These are phyloP conservation scores for Pristiophorus japonicus DNA, from an alignment of 2,113 vertebrate species.

Conservation along the genomic window DNA sequence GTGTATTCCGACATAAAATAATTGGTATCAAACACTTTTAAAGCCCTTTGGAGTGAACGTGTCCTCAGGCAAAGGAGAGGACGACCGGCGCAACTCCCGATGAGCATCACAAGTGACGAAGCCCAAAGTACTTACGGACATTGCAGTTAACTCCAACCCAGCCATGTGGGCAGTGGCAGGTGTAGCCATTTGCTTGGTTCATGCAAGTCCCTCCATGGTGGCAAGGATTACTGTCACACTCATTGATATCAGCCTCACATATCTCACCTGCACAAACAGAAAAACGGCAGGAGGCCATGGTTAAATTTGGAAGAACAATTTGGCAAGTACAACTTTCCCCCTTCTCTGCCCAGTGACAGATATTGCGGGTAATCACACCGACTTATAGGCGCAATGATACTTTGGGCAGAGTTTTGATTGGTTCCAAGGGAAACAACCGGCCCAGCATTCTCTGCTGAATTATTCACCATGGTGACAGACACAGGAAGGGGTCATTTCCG, in stretches of 20 bases:
- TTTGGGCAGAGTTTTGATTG: not conserved
- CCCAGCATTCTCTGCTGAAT: not conserved
- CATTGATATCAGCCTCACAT: slow-evolving; percentile 83
- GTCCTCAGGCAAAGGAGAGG: not conserved
- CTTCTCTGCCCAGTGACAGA: not conserved
- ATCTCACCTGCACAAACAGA: slow-evolving; percentile 67
- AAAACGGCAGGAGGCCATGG: not conserved
- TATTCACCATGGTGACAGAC: not conserved
- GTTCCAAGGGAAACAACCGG: not conserved
- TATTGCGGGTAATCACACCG: not conserved
- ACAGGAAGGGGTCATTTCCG: not conserved
- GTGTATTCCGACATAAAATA: not conserved
- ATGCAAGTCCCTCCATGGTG: slow-evolving; percentile 85
- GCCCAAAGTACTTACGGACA: slow-evolving; percentile 76
- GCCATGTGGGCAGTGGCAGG: slow-evolving; percentile 83
- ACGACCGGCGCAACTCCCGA: not conserved
- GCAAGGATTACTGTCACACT: slow-evolving; percentile 90
- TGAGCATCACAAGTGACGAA: not conserved
- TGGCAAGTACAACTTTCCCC: not conserved
- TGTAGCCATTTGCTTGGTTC: slow-evolving; percentile 85
- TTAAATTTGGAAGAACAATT: not conserved
- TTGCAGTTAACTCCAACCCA: slow-evolving; percentile 96
- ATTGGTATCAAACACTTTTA: not conserved
- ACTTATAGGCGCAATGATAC: not conserved
- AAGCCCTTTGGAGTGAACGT: not conserved